phyloP scores from a whole-genome alignment of 2,888 invertebrate genomes.

The Drosophila borborema region DNA sequence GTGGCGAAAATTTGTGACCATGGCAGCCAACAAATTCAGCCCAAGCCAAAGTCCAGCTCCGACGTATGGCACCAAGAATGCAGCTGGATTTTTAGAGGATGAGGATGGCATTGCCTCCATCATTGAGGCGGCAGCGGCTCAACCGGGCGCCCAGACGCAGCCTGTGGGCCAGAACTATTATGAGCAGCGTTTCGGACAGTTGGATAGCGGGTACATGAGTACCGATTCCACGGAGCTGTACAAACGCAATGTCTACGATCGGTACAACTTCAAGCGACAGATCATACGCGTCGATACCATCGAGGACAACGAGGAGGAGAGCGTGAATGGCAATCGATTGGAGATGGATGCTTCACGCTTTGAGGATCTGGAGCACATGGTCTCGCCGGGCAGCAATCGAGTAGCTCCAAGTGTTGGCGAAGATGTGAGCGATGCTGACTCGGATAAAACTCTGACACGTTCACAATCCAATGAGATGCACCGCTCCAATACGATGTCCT shows the following conservation, averaged over 20 bases:
- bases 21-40: slow-evolving; percentile 85
- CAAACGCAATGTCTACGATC: slow-evolving; percentile 85
- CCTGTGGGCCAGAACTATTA: slow-evolving; percentile 82
- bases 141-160: slow-evolving; percentile 63
- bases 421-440: slow-evolving; percentile 79
- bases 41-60: slow-evolving; percentile 84
- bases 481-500: slow-evolving; percentile 65
- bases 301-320: slow-evolving; percentile 77
- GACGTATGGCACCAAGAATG: slow-evolving; percentile 74
- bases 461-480: slow-evolving; percentile 63
- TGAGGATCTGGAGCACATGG: slow-evolving; percentile 80
- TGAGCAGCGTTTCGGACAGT: slow-evolving; percentile 85
- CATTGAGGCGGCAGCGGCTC: slow-evolving; percentile 79
- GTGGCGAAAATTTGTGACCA: slow-evolving; percentile 85
- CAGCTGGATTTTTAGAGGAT: slow-evolving; percentile 78
- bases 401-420: slow-evolving; percentile 39
- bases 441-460: slow-evolving; percentile 80
- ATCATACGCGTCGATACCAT: slow-evolving; percentile 83
- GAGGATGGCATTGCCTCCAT: slow-evolving; percentile 83
- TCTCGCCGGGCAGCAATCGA: slow-evolving; percentile 59
- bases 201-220: slow-evolving; percentile 94
- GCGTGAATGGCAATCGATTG: slow-evolving; percentile 38
- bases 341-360: slow-evolving; percentile 50
- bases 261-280: slow-evolving; percentile 84
- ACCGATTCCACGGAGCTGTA: slow-evolving; percentile 90